Conservation (phyloP, 2,113 vertebrate species). For the Martes martes region DNA sequence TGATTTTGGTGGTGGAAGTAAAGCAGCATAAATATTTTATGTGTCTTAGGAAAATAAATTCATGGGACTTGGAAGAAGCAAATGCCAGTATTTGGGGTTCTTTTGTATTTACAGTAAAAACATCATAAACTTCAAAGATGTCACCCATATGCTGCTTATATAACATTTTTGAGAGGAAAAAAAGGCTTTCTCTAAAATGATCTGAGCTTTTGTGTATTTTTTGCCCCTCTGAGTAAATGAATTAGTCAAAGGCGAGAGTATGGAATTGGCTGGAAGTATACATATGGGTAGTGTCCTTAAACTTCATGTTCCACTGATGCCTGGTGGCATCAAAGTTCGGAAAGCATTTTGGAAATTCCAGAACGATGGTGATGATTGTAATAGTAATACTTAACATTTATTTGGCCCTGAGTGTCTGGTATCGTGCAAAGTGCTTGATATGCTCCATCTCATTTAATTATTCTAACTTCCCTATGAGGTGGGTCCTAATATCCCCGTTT, state of each 20-base stretch:
- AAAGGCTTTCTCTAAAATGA: neutral
- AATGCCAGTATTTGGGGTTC: neutral
- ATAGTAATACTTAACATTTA: neutral
- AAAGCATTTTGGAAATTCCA: neutral
- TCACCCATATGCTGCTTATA: neutral
- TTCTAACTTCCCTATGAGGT: neutral
- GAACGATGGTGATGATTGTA: neutral
- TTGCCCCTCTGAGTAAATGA: neutral
- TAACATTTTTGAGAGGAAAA: neutral
- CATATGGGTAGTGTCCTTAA: neutral
- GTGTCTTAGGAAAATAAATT: conserved; percentile 45
- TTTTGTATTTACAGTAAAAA: conserved; percentile 22
- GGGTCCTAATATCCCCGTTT: neutral
- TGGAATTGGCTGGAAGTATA: neutral
- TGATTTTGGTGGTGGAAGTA: conserved; percentile 54
- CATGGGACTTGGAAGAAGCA: neutral
- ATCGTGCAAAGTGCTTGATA: neutral
- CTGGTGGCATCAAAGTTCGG: neutral
- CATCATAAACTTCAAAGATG: neutral
- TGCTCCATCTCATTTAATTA: neutral
- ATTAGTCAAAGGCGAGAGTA: neutral
- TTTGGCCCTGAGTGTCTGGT: neutral
- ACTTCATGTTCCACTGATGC: neutral
- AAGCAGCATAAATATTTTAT: conserved; percentile 56
- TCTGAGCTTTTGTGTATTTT: neutral